Conservation (phyloP, 2,113 vertebrate genomes). For the Phycodurus eques region DNA sequence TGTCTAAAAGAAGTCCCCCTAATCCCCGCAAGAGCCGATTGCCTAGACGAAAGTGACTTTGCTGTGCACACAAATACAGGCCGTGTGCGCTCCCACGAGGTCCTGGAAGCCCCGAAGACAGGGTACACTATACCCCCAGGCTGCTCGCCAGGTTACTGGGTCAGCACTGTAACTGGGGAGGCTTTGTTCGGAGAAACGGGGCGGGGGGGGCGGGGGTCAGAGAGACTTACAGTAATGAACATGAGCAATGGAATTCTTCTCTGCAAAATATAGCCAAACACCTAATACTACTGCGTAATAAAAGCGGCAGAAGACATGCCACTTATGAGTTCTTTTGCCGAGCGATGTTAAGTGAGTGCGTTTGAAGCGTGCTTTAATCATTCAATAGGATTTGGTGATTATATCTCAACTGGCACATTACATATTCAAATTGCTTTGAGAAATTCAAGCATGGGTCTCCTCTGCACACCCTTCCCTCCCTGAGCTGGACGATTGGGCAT, state of each 20-base stretch:
- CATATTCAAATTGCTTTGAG: constrained; percentile 75
- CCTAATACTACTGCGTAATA: constrained; percentile 24
- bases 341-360: constrained; percentile 55
- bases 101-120: constrained; percentile 50
- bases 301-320: background rate
- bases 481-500: constrained; percentile 66
- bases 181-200: constrained; percentile 69
- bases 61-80: constrained; percentile 57
- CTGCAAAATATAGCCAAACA: constrained; percentile 6
- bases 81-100: constrained; percentile 48
- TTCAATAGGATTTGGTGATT: constrained; percentile 67
- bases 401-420: constrained; percentile 67
- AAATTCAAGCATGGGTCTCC: constrained; percentile 51
- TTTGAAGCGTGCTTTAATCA: constrained; percentile 66
- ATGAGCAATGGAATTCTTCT: constrained; percentile 30
- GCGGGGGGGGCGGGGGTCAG: constrained; percentile 37
- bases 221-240: constrained; percentile 29
- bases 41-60: constrained; percentile 65
- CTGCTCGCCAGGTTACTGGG: constrained; percentile 76
- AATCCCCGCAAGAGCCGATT: constrained; percentile 66
- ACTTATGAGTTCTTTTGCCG: constrained; percentile 32
- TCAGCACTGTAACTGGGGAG: constrained; percentile 70
- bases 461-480: constrained; percentile 53
- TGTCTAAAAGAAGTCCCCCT: constrained; percentile 64
- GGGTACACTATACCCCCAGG: constrained; percentile 63